A percentile compares a stretch with the other conserved stretches of the same genome.
phyloP scores from a whole-genome alignment of 2,797 vertebrate species.

The Catharus ustulatus region DNA sequence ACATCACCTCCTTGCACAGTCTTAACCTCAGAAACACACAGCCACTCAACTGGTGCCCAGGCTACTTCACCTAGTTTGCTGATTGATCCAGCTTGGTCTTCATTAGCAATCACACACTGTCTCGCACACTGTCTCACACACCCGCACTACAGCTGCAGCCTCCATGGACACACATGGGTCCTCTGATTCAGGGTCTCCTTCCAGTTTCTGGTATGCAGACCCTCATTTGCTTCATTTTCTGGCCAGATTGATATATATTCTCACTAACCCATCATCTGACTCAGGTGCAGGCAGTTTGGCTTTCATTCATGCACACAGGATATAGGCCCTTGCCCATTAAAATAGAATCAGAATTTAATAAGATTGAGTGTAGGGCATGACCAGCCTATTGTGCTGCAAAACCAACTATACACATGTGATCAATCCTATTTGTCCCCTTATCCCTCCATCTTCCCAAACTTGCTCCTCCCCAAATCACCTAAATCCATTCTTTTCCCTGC shows the following conservation, averaged over 20 bases:
- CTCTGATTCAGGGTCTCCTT: neutral
- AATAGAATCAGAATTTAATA: neutral
- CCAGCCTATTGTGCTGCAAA: neutral
- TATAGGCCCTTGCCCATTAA: neutral
- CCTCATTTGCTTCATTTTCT: neutral
- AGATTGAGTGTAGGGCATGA: neutral
- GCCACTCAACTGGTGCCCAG: neutral
- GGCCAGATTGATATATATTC: neutral
- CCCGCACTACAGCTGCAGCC: neutral
- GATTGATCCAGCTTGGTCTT: neutral
- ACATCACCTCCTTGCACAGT: neutral
- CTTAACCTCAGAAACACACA: neutral
- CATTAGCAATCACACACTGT: neutral
- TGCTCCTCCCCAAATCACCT: neutral
- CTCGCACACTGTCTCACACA: neutral
- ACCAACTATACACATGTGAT: neutral
- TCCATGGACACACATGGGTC: rapidly evolving
- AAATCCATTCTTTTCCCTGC: neutral
- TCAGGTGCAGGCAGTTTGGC: neutral
- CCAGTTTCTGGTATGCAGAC: neutral
- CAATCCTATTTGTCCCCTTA: neutral
- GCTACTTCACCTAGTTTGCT: neutral
- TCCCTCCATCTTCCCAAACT: neutral
- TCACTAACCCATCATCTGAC: neutral
- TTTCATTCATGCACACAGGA: neutral